Conservation (phyloP, 2,113 vertebrate genomes). For the Oreochromis spilurus region DNA sequence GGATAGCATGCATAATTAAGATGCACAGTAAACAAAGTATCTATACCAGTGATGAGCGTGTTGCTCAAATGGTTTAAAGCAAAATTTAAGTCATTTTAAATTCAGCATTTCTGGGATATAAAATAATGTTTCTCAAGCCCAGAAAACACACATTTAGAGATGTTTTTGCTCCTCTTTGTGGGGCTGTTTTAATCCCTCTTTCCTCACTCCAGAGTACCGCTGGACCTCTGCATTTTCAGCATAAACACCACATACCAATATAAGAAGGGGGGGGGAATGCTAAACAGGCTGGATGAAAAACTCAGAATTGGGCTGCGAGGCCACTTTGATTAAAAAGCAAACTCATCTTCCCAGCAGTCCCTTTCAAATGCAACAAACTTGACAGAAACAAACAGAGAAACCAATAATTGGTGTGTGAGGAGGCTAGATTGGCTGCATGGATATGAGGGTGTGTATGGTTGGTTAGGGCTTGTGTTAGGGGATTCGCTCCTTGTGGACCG, state of each 20-base stretch:
- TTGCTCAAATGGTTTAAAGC: background rate
- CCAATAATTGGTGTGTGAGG: slow-evolving; percentile 39
- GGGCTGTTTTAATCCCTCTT: background rate
- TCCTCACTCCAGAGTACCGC: background rate
- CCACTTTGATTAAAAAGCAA: slow-evolving; percentile 47
- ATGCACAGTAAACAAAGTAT: background rate
- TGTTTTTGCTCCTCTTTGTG: background rate
- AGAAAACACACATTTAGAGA: background rate
- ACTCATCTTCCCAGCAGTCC: slow-evolving; percentile 34
- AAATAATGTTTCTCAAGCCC: background rate
- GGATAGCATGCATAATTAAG: background rate
- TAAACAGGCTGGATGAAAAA: slow-evolving; percentile 27
- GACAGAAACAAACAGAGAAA: slow-evolving; percentile 38
- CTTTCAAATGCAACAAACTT: slow-evolving; percentile 52
- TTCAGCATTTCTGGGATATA: accelerated
- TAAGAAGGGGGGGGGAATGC: background rate
- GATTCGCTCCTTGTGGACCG: slow-evolving; percentile 47
- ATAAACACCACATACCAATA: slow-evolving; percentile 12
- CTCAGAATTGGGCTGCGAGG: slow-evolving; percentile 38
- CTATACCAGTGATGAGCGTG: accelerated
- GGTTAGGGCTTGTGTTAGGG: slow-evolving; percentile 33
- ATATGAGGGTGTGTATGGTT: background rate
- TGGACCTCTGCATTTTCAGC: background rate
- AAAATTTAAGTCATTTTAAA: background rate
- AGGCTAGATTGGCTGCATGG: background rate